Conservation (phyloP, 37 sponge, comb jelly and placozoan species). For the Cladorhizidae sp. region DNA sequence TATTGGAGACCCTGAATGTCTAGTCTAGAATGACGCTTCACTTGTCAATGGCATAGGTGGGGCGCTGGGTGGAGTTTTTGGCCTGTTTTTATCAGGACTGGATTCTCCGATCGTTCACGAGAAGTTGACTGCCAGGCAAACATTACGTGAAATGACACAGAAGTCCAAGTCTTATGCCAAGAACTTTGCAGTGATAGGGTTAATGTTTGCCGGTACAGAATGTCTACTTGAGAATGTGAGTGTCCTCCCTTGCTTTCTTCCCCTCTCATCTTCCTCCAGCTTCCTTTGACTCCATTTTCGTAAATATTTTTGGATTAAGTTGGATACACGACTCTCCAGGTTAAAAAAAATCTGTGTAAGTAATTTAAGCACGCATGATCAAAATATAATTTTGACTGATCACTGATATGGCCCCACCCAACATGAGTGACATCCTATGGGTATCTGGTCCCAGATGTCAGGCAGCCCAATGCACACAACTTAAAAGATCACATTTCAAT, state of each 20-base stretch:
- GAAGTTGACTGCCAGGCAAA: constrained; percentile 77
- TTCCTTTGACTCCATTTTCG: not conserved
- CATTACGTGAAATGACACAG: constrained; percentile 78
- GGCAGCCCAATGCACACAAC: no score
- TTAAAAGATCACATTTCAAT: no score
- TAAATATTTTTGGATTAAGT: not conserved
- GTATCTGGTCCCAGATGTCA: no score
- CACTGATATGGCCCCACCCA: no score
- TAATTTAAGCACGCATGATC: no score
- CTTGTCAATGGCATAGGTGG: constrained; percentile 54
- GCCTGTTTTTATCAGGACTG: constrained; percentile 91
- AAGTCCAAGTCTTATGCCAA: constrained; percentile 90
- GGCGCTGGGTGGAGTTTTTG: constrained; percentile 93
- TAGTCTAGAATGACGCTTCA: not conserved
- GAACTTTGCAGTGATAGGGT: constrained; percentile 93
- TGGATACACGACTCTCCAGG: not conserved
- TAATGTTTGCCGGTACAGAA: constrained; percentile 90
- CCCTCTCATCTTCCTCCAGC: not conserved
- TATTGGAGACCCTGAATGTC: not conserved
- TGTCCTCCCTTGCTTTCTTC: not conserved
- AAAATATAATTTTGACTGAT: no score
- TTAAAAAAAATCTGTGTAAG: not conserved
- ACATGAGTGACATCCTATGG: no score
- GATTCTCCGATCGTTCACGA: constrained; percentile 87
- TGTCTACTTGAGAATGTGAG: constrained; percentile 89